phyloP scores from a whole-genome alignment of 2,113 vertebrate species.

The Callionymus lyra region DNA sequence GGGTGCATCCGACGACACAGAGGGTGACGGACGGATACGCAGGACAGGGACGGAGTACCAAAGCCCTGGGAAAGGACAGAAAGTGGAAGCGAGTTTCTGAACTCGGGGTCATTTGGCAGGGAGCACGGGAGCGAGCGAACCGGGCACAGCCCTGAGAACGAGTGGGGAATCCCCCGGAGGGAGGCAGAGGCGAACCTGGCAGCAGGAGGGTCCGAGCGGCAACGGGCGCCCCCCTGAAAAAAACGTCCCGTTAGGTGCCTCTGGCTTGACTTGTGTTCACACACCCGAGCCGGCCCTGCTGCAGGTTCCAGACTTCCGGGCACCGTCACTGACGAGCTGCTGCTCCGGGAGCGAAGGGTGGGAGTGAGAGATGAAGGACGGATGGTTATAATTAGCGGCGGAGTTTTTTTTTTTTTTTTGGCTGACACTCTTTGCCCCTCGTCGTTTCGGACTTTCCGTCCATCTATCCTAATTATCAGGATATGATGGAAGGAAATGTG shows the following conservation, averaged over 20 bases:
- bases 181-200: constrained; percentile 42
- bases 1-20: constrained; percentile 26
- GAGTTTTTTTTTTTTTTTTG: no score
- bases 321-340: constrained; percentile 85
- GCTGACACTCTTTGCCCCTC: constrained; percentile 37
- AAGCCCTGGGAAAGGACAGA: constrained; percentile 60
- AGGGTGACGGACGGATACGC: constrained; percentile 42
- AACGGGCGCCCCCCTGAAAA: no score
- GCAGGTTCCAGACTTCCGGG: constrained; percentile 86
- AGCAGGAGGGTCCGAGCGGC: no score
- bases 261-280: constrained; percentile 59
- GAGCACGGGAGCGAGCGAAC: constrained; percentile 36
- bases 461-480: constrained; percentile 22
- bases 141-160: constrained; percentile 66
- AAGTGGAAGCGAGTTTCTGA: constrained; percentile 52
- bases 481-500: constrained; percentile 32
- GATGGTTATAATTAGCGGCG: constrained; percentile 71
- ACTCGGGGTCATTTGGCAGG: constrained; percentile 57
- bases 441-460: constrained; percentile 13
- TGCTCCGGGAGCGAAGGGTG: constrained; percentile 38
- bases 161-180: constrained; percentile 44
- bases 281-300: constrained; percentile 77
- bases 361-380: constrained; percentile 16
- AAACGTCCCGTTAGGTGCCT: constrained; percentile 82
- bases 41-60: constrained; percentile 44